Evolutionary conservation across 2,797 vertebrate genomes (phyloP).

Genomic region (Anabas testudineus): DNA sequence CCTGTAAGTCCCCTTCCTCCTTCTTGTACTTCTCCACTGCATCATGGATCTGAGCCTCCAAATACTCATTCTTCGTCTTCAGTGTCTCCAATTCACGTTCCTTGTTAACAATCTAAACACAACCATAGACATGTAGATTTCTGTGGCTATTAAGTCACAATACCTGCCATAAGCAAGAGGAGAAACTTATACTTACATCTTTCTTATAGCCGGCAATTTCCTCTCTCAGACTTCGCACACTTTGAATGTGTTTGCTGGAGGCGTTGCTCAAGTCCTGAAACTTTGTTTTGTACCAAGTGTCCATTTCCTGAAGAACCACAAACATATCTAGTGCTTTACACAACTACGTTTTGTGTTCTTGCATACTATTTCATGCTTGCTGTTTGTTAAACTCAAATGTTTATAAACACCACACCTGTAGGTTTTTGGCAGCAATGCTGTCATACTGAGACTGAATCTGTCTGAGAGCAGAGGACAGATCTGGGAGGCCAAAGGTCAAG

Average conservation of each 20-base stretch:
- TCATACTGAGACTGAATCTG: conserved; percentile 89
- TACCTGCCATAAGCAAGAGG: neutral
- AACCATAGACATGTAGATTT: conserved; percentile 11
- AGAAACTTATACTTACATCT: conserved; percentile 78
- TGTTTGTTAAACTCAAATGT: neutral
- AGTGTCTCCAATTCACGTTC: conserved; percentile 79
- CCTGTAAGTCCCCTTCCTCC: conserved; percentile 70
- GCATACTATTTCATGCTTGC: neutral
- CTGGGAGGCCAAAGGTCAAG: conserved; percentile 81
- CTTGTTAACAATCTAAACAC: conserved; percentile 80
- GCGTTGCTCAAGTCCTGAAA: conserved; percentile 86
- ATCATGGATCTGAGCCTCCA: conserved; percentile 78
- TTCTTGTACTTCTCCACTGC: conserved; percentile 68
- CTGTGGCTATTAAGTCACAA: neutral
- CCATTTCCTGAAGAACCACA: conserved; percentile 79
- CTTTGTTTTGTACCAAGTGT: conserved; percentile 84
- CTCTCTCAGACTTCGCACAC: conserved; percentile 81
- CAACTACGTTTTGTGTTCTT: neutral
- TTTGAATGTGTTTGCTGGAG: conserved; percentile 82
- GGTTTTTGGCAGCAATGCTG: conserved; percentile 88
- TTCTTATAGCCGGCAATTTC: conserved; percentile 82
- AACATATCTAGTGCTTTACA: neutral
- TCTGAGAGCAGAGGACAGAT: conserved; percentile 87
- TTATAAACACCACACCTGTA: conserved; percentile 82
- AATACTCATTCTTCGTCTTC: conserved; percentile 78